Conservation (phyloP, 2,113 vertebrate species). For the Malurus elegans region DNA sequence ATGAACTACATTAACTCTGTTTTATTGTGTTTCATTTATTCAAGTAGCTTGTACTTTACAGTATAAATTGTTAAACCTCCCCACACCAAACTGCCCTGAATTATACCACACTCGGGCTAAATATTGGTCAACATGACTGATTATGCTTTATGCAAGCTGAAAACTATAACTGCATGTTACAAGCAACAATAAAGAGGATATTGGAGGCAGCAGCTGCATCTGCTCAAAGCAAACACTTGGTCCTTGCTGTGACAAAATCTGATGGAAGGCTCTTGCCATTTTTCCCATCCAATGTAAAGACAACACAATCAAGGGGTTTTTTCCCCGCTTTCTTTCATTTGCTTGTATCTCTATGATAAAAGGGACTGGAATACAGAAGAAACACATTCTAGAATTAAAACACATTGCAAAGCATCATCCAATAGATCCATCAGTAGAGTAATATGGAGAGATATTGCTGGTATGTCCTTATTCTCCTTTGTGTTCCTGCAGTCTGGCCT, state of each 20-base stretch:
- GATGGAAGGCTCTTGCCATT: not conserved
- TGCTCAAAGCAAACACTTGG: not conserved
- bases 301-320: not conserved
- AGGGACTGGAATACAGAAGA: not conserved
- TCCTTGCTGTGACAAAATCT: not conserved
- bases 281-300: not conserved
- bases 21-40: not conserved
- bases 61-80: not conserved
- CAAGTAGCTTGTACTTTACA: not conserved
- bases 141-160: not conserved
- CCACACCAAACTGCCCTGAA: not conserved
- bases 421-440: not conserved
- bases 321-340: not conserved
- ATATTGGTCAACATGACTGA: conserved; percentile 15
- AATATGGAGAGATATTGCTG: not conserved
- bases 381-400: not conserved
- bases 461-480: not conserved
- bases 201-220: conserved; percentile 3
- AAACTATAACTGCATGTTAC: not conserved
- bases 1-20: not conserved
- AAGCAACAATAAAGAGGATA: conserved; percentile 5
- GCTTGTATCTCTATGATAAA: not conserved
- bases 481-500: not conserved
- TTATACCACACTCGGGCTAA: not conserved
- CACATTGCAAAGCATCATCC: not conserved